phyloP scores from a whole-genome alignment of 2,113 vertebrate species.

The Grallaria varia region DNA sequence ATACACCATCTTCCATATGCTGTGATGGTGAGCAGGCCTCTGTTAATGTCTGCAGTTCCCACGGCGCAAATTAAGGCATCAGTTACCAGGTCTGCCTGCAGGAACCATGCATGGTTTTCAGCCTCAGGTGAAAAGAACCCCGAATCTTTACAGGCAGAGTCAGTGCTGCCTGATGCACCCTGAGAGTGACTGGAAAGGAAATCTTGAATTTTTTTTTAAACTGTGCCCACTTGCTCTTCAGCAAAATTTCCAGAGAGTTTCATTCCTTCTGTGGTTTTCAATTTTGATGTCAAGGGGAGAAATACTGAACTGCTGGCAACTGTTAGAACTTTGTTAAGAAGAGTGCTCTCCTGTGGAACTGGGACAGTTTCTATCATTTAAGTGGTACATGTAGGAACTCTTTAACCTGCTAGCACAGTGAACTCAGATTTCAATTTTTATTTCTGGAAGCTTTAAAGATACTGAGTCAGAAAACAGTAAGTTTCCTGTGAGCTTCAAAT shows the following conservation, averaged over 20 bases:
- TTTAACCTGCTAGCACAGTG: neutral
- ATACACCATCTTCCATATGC: neutral
- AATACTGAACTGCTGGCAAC: neutral
- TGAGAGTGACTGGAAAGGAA: neutral
- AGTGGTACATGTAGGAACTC: neutral
- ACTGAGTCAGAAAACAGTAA: neutral
- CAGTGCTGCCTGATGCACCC: neutral
- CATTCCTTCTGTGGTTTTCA: neutral
- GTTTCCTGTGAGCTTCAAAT: neutral
- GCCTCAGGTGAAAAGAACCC: neutral
- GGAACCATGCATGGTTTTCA: neutral
- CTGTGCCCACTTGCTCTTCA: neutral
- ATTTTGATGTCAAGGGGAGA: neutral
- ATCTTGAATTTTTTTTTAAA: neutral
- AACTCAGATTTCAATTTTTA: neutral
- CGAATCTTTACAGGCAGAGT: rapidly evolving
- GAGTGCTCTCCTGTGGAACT: neutral
- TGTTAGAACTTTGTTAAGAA: neutral
- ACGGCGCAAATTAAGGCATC: neutral
- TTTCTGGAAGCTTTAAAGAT: neutral
- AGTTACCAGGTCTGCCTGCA: neutral
- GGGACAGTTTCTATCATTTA: neutral
- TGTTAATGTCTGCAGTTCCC: neutral
- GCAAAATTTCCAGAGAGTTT: neutral
- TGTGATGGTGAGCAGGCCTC: neutral